Base-by-base conservation (phyloP, 1,140 invertebrate genomes). In the Gonatopus flavifemur region DNA sequence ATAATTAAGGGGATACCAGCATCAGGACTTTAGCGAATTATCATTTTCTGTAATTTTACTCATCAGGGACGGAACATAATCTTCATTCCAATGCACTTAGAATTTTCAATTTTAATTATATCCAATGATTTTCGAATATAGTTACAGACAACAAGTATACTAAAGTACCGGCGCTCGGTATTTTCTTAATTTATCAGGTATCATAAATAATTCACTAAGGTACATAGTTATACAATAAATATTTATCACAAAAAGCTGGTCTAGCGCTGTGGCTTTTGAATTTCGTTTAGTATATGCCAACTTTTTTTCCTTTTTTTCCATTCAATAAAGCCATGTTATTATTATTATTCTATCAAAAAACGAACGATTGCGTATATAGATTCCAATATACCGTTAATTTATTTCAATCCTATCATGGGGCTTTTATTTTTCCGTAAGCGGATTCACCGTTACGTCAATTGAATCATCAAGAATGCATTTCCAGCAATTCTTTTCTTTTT, bases 161-260 rank as follows among this genome's bases (percentile, higher is more conserved):
- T n/a, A n/a, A n/a, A n/a, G n/a, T n/a, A n/a, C n/a, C n/a, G n/a
- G n/a, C n/a, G n/a, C n/a, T n/a, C n/a, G n/a, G n/a, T n/a, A n/a
- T n/a, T n/a, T n/a, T n/a, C n/a, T n/a, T n/a, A n/a, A n/a, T n/a
- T 51, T 33, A 18, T 22, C 16, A 22, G 37, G 8, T 48, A 38
- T 48, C 43, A 46, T 57, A 62, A 57, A 59, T 59, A 62, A 51
- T 44, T 57, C 37, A 41, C 42, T 49, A 54, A 57, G 49, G 42
- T 33, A 42, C 35, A 52, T 64, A 73, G 64, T 43, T 48, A 64
- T 74, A 77, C 38, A 74, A 76, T 74, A 77, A 74, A 75, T 76
- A 77, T 66, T 67, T 74, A 77, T 75, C 72, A 76, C 72, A 77
- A 72, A 76, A 70, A 62, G 65, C 68, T 71, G 61, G 48, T 73